Conservation (phyloP, 1,140 invertebrate species). For the Drosophila ambigua region DNA sequence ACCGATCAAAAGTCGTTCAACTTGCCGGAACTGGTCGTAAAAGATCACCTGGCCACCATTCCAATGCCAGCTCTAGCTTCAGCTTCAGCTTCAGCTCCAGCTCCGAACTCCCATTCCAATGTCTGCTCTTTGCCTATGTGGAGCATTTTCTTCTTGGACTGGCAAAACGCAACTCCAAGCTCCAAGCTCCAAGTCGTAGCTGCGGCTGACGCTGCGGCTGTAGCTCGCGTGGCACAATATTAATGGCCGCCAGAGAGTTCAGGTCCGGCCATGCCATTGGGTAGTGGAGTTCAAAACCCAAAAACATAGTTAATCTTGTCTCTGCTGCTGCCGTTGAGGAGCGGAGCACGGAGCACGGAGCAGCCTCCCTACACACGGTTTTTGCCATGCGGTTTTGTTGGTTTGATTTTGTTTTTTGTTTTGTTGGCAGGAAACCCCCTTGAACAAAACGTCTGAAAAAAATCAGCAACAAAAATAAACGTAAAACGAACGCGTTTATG, state of each 20-base stretch:
- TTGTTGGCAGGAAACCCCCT: conserved; percentile 37
- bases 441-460: conserved; percentile 8
- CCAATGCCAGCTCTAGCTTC: not conserved
- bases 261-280: conserved; percentile 29
- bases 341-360: too few species aligned
- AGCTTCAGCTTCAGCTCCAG: too few species aligned
- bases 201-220: not conserved
- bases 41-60: conserved; percentile 70
- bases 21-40: conserved; percentile 81
- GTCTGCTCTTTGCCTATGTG: conserved; percentile 44
- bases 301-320: conserved; percentile 64
- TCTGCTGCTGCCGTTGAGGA: too few species aligned
- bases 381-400: not conserved
- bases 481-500: conserved; percentile 21
- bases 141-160: conserved; percentile 60
- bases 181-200: not conserved
- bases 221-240: conserved; percentile 68
- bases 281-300: conserved; percentile 50
- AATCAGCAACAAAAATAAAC: conserved; percentile 10
- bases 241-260: conserved; percentile 78
- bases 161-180: conserved; percentile 40
- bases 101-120: too few species aligned
- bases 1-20: conserved; percentile 82
- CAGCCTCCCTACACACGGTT: too few species aligned
- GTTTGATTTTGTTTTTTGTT: conserved; percentile 7